Percentiles rank a stretch among this genome's conserved stretches.
Conservation (phyloP, 2,888 invertebrate species). For the Plusia festucae region DNA sequence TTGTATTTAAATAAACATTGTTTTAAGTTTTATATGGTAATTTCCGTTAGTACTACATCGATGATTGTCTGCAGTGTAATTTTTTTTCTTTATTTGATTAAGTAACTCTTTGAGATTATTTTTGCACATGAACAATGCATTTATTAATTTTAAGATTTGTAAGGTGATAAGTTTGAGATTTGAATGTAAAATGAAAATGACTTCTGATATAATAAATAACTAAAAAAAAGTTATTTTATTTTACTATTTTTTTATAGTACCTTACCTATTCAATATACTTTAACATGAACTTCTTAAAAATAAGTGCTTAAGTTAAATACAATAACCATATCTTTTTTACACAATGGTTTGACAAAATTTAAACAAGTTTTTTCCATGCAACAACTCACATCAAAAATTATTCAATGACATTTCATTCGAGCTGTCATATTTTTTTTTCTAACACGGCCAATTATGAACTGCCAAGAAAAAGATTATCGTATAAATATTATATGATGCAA, state of each 20-base stretch:
- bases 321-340: not conserved
- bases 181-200: slow-evolving; percentile 34
- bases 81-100: not conserved
- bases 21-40: not conserved
- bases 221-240: not conserved
- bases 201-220: slow-evolving; percentile 33
- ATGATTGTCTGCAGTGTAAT: not conserved
- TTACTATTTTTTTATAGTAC: slow-evolving; percentile 7
- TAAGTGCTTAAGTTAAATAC: not conserved
- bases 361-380: not conserved
- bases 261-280: no score
- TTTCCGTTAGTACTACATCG: slow-evolving; percentile 11
- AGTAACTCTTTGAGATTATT: slow-evolving; percentile 20
- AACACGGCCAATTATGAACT: slow-evolving; percentile 52
- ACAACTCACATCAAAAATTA: slow-evolving; percentile 27
- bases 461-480: slow-evolving; percentile 63
- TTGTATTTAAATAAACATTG: slow-evolving; percentile 8
- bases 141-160: slow-evolving; percentile 47
- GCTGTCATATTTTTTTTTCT: slow-evolving; percentile 43
- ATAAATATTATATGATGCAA: slow-evolving; percentile 69
- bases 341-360: not conserved
- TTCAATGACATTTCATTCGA: slow-evolving; percentile 37
- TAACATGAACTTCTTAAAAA: not conserved
- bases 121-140: slow-evolving; percentile 42
- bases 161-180: slow-evolving; percentile 26